phyloP scores from a whole-genome alignment of 2,888 invertebrate species.

The Himalopsyche kuldschensis region DNA sequence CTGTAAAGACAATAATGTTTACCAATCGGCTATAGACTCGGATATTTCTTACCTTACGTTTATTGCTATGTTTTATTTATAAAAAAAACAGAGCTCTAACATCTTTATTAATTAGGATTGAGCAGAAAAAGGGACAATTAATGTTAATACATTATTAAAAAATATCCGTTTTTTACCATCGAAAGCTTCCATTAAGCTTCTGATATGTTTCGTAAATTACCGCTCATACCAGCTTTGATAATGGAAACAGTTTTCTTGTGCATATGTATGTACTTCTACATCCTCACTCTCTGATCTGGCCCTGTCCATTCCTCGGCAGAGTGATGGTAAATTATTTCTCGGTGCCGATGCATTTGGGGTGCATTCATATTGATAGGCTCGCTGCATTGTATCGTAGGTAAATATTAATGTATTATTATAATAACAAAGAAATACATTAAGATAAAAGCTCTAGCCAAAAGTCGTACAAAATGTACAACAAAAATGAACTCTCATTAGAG shows the following conservation, averaged over 20 bases:
- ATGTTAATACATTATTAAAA: no score
- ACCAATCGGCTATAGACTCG: no score
- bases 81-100: no score
- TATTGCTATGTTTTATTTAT: no score
- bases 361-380: constrained; percentile 1
- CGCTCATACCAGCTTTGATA: not conserved
- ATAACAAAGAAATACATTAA: not conserved
- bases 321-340: not conserved
- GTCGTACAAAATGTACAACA: no score
- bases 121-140: no score
- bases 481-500: no score
- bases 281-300: not conserved
- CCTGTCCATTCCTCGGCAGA: not conserved
- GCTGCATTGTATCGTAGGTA: not conserved
- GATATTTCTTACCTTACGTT: no score
- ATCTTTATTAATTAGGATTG: no score
- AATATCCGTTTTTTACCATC: no score
- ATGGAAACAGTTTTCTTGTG: not conserved
- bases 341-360: not conserved
- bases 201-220: not conserved
- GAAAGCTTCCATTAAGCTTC: not conserved
- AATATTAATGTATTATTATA: not conserved
- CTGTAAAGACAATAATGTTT: no score
- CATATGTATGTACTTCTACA: not conserved
- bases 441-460: no score